These are phyloP conservation scores for Holacanthus passer DNA, from an alignment of 2,113 vertebrate species.

Conservation along the genomic window DNA sequence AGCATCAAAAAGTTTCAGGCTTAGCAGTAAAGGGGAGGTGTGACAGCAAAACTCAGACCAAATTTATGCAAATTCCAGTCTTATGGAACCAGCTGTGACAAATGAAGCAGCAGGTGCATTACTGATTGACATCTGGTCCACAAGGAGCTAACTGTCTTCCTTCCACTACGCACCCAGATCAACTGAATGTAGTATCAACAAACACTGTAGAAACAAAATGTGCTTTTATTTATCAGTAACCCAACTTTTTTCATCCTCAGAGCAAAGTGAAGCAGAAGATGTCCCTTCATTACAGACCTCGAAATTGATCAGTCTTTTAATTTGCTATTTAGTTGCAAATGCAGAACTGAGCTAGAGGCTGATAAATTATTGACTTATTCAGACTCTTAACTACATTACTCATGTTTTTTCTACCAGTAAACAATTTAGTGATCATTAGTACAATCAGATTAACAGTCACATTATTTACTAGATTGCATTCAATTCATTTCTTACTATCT, in stretches of 20 bases:
- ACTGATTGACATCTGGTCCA: slow-evolving; percentile 4
- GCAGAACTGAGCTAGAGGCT: background rate
- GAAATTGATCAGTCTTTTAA: background rate
- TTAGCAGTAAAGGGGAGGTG: background rate
- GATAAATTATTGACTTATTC: background rate
- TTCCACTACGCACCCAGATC: too few species aligned
- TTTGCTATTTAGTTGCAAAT: background rate
- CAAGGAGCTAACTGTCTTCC: background rate
- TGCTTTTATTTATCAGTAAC: background rate
- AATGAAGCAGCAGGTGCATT: background rate
- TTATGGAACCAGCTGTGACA: background rate
- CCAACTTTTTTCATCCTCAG: background rate
- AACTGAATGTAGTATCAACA: background rate
- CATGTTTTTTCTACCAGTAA: background rate
- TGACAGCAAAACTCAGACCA: background rate
- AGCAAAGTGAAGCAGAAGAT: background rate
- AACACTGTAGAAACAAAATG: background rate
- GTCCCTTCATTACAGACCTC: background rate
- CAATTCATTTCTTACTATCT: background rate
- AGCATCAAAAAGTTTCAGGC: background rate
- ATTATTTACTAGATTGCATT: background rate
- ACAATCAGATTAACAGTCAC: background rate
- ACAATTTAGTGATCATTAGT: slow-evolving; percentile 8
- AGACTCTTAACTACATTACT: background rate
- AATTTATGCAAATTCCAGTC: background rate